A percentile compares a stretch with the other conserved stretches of the same genome.
Evolutionary conservation across 2,797 vertebrate genomes (phyloP).

Genomic region (Anisognathus igniventris): DNA sequence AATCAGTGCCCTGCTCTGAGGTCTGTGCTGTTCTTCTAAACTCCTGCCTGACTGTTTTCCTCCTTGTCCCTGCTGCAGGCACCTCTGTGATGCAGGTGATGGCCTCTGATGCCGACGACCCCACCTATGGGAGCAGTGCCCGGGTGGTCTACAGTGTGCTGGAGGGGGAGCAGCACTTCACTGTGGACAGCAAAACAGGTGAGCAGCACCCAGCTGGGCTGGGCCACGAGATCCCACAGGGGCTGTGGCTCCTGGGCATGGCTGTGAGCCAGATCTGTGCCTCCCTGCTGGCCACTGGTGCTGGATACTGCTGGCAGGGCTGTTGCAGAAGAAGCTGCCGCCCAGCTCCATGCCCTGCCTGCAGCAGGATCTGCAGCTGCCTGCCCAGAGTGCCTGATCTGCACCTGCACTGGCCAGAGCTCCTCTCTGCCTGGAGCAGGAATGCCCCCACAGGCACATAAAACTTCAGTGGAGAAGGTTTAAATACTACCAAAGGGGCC

Average conservation of each 20-base stretch:
- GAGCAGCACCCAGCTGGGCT: conserved; percentile 34
- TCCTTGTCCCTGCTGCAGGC: conserved; percentile 73
- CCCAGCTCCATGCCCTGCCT: background rate
- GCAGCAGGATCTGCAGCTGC: background rate
- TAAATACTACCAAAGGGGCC: conserved; percentile 8
- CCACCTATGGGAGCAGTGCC: conserved; percentile 94
- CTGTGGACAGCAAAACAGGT: conserved; percentile 92
- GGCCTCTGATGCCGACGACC: conserved; percentile 94
- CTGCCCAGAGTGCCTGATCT: background rate
- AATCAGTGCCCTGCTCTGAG: background rate
- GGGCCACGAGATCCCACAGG: fast-evolving
- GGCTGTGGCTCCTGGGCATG: fast-evolving
- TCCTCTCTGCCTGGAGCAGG: background rate
- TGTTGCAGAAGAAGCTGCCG: background rate
- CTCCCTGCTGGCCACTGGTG: background rate
- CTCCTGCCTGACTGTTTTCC: background rate
- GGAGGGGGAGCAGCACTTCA: conserved; percentile 92
- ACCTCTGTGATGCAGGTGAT: conserved; percentile 97
- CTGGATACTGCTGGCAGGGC: fast-evolving
- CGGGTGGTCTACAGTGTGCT: conserved; percentile 92
- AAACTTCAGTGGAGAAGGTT: background rate
- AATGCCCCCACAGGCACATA: background rate
- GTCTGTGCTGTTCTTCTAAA: background rate
- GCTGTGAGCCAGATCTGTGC: background rate
- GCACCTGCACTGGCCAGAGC: background rate